A percentile compares a stretch with the other conserved stretches of the same genome.
Evolutionary conservation across 1,140 invertebrate genomes (phyloP).

Genomic region (Hirudo medicinalis): DNA sequence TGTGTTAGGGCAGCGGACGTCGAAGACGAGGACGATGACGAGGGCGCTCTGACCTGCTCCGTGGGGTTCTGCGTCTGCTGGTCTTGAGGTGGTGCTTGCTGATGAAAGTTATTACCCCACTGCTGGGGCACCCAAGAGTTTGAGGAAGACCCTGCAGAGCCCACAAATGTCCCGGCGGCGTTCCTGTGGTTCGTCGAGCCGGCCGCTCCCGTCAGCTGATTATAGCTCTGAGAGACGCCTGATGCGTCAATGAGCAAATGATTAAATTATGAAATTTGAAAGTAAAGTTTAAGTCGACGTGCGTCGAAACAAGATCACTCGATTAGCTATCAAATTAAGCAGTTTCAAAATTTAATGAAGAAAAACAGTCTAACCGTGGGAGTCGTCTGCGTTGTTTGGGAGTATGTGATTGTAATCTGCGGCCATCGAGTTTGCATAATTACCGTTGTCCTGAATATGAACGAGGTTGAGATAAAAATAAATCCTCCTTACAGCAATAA

Average conservation of each 20-base stretch:
- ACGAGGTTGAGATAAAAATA: too few species aligned
- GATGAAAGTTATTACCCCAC: conserved; percentile 40
- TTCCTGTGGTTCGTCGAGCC: conserved; percentile 32
- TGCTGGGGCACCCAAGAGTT: conserved; percentile 38
- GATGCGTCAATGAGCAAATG: conserved; percentile 25
- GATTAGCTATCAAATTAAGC: too few species aligned
- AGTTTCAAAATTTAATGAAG: too few species aligned
- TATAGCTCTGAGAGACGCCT: conserved; percentile 68
- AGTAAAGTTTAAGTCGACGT: too few species aligned
- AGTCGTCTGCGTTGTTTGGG: conserved; percentile 52
- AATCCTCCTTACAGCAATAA: too few species aligned
- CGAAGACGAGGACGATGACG: conserved; percentile 22
- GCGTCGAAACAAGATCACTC: too few species aligned
- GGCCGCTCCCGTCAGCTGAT: conserved; percentile 55
- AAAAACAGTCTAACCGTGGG: conserved; percentile 36
- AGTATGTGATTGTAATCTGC: conserved; percentile 17
- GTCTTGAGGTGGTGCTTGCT: conserved; percentile 36
- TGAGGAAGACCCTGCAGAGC: conserved; percentile 7
- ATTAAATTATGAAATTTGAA: too few species aligned
- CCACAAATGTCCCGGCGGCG: conserved; percentile 20
- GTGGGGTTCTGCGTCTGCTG: conserved; percentile 39
- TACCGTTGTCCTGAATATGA: not conserved
- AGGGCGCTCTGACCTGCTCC: conserved; percentile 25
- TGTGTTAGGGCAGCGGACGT: conserved; percentile 36
- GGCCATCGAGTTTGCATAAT: not conserved